Percentiles rank a stretch among this genome's conserved stretches.
Evolutionary conservation across 2,113 vertebrate species (phyloP).

Genomic region (Merops nubicus): DNA sequence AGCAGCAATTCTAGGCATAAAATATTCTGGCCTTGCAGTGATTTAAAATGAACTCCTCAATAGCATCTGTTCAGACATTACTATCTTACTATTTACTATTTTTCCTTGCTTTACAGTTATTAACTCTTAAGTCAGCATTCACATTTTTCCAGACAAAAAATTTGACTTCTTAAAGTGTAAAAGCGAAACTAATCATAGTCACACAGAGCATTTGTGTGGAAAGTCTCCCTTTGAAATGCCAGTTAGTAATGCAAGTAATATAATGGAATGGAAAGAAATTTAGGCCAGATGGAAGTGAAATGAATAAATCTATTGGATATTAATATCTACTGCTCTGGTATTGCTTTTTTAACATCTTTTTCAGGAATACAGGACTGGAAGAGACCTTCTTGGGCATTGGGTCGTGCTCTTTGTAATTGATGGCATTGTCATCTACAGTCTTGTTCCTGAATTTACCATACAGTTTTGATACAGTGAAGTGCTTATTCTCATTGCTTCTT

Average conservation of each 20-base stretch:
- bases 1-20: slow-evolving; percentile 70
- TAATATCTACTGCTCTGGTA: not conserved
- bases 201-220: not conserved
- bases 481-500: not conserved
- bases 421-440: not conserved
- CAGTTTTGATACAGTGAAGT: not conserved
- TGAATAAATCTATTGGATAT: not conserved
- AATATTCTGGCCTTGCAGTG: slow-evolving; percentile 19
- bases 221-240: slow-evolving; percentile 9
- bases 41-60: slow-evolving; percentile 17
- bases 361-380: not conserved
- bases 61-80: slow-evolving; percentile 5
- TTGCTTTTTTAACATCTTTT: not conserved
- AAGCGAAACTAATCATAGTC: not conserved
- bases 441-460: not conserved
- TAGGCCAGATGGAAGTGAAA: not conserved
- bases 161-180: not conserved
- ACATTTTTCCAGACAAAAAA: not conserved
- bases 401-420: not conserved
- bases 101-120: not conserved
- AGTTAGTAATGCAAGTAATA: not conserved
- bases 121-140: not conserved
- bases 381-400: not conserved
- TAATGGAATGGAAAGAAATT: not conserved
- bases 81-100: not conserved